These are phyloP conservation scores for Meta bourneti DNA, from an alignment of 2,888 invertebrate species.

Conservation along the genomic window DNA sequence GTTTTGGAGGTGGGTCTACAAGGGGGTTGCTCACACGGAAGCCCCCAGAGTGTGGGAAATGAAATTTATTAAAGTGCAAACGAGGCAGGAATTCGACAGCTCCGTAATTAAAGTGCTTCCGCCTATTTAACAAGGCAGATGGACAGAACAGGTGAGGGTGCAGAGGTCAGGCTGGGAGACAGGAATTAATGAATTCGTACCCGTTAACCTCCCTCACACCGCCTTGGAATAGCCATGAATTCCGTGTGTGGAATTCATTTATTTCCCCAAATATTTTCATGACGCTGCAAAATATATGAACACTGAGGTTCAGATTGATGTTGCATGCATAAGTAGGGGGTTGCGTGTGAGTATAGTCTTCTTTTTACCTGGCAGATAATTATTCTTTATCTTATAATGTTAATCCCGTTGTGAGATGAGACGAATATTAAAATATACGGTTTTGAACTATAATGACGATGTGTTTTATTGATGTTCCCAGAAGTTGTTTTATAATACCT, in stretches of 20 bases:
- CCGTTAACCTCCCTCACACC: conserved; percentile 36
- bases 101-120: conserved; percentile 62
- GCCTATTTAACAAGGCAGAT: conserved; percentile 60
- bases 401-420: background rate
- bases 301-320: background rate
- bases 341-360: background rate
- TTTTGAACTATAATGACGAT: background rate
- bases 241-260: conserved; percentile 40
- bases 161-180: conserved; percentile 45
- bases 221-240: background rate
- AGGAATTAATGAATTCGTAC: conserved; percentile 58
- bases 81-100: conserved; percentile 49
- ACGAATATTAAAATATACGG: background rate
- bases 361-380: background rate
- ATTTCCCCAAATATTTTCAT: conserved; percentile 27
- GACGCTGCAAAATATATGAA: background rate
- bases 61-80: conserved; percentile 52
- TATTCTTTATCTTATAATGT: background rate
- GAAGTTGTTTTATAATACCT: background rate
- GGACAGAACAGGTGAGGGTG: conserved; percentile 64
- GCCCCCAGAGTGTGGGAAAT: conserved; percentile 50
- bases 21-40: conserved; percentile 39
- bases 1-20: too few relatives aligned
- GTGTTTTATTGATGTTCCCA: background rate
- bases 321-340: background rate